Conservation (phyloP, 2,797 vertebrate species). For the Odontamblyopus lacepedii region DNA sequence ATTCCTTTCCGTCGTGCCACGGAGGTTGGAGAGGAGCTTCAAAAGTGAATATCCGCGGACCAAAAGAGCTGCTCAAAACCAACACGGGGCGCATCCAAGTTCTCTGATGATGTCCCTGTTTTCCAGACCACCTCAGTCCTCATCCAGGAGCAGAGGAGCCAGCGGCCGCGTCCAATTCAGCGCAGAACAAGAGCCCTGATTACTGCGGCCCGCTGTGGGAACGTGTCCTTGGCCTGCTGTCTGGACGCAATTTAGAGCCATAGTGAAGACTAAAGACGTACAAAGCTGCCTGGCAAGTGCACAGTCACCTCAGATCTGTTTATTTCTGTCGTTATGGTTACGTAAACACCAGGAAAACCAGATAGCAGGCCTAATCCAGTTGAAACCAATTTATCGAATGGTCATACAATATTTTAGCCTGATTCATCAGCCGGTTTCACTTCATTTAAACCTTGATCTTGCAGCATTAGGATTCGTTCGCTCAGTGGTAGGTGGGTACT, state of each 20-base stretch:
- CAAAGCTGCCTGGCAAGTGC: not conserved
- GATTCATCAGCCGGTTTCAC: no score
- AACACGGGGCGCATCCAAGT: not conserved
- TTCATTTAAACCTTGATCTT: no score
- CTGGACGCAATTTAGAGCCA: not conserved
- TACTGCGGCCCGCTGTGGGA: not conserved
- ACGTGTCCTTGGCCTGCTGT: not conserved
- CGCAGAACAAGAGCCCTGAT: not conserved
- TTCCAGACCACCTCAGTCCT: not conserved
- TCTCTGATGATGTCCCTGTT: not conserved
- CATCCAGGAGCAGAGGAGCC: not conserved
- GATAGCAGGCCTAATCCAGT: no score
- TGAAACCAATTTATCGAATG: no score
- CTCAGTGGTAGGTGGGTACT: no score
- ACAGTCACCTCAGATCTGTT: no score
- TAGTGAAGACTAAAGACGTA: not conserved
- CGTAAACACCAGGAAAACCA: no score
- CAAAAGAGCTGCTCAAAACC: not conserved
- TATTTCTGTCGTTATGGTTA: no score
- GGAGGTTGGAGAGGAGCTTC: not conserved
- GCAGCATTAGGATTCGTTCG: no score
- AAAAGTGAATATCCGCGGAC: not conserved
- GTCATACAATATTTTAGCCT: no score
- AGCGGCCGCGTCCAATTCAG: not conserved
- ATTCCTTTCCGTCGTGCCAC: not conserved